phyloP scores from a whole-genome alignment of 1,140 invertebrate genomes.

The Wiebesia pumilae region DNA sequence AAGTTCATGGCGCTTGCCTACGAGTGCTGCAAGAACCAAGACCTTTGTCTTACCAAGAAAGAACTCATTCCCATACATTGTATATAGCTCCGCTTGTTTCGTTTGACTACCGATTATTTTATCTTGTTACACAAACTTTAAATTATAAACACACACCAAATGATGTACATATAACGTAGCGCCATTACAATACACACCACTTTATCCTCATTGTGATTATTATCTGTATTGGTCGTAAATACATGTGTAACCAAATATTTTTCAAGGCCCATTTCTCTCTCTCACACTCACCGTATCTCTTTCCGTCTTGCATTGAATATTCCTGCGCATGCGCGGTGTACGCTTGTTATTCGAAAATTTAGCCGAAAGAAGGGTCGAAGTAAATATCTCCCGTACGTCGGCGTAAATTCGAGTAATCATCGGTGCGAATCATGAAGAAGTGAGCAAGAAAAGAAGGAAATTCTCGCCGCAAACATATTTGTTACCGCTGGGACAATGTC shows the following conservation, averaged over 20 bases:
- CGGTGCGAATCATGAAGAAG: background rate
- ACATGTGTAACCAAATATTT: constrained; percentile 10
- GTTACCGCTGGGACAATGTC: constrained; percentile 1
- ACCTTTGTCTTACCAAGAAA: constrained; percentile 48
- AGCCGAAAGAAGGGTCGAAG: background rate
- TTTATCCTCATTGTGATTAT: constrained; percentile 12
- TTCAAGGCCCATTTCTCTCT: background rate
- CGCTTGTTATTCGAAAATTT: background rate
- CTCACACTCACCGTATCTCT: background rate
- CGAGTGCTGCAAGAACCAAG: constrained; percentile 52
- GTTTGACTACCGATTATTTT: constrained; percentile 6
- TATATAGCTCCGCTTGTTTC: background rate
- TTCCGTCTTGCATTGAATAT: background rate
- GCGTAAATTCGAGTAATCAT: background rate
- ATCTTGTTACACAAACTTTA: background rate
- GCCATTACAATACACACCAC: background rate
- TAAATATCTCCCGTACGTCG: background rate
- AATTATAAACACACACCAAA: background rate
- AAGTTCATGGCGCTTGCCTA: constrained; percentile 6
- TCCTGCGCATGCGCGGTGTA: background rate
- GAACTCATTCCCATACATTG: constrained; percentile 19
- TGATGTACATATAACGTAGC: background rate
- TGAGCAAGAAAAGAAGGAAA: background rate
- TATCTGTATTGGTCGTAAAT: background rate
- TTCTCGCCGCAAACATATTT: background rate